Evolutionary conservation across 2,888 invertebrate species (phyloP).

Genomic region (Drosophila borborema): DNA sequence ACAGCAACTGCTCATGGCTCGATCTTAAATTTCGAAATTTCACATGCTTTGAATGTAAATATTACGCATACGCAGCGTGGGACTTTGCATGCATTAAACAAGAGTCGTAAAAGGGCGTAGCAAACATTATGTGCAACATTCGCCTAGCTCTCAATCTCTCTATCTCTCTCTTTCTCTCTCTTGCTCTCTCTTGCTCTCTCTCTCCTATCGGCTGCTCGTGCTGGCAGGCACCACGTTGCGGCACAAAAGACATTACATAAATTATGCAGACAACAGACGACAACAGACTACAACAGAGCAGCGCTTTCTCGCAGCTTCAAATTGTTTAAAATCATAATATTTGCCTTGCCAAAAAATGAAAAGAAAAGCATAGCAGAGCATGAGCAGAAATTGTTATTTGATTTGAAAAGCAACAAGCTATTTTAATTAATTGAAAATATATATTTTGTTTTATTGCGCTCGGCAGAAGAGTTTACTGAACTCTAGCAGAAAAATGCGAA

Average conservation of each 20-base stretch:
- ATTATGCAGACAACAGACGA: slow-evolving; percentile 55
- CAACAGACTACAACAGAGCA: slow-evolving; percentile 12
- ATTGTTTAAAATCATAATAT: slow-evolving; percentile 15
- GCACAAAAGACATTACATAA: slow-evolving; percentile 55
- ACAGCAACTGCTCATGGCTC: too few species aligned
- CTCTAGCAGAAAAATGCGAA: slow-evolving; percentile 31
- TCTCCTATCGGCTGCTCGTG: background rate
- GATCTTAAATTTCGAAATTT: slow-evolving; percentile 20
- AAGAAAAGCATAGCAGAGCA: background rate
- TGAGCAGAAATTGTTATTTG: background rate
- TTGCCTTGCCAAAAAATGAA: background rate
- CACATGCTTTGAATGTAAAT: slow-evolving; percentile 10
- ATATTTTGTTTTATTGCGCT: background rate
- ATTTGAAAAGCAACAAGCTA: background rate
- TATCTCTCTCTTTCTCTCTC: too few species aligned
- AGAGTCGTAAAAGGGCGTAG: slow-evolving; percentile 36
- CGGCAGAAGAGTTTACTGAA: slow-evolving; percentile 61
- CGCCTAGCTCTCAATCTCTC: slow-evolving; percentile 23
- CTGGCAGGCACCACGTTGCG: slow-evolving; percentile 30
- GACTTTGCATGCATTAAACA: slow-evolving; percentile 73
- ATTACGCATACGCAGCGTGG: slow-evolving; percentile 73
- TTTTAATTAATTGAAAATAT: slow-evolving; percentile 25
- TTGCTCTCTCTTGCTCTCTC: too few species aligned
- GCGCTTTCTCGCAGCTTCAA: background rate
- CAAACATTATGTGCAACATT: slow-evolving; percentile 55